Conservation (phyloP, 2,113 vertebrate genomes). For the Aptenodytes patagonicus region DNA sequence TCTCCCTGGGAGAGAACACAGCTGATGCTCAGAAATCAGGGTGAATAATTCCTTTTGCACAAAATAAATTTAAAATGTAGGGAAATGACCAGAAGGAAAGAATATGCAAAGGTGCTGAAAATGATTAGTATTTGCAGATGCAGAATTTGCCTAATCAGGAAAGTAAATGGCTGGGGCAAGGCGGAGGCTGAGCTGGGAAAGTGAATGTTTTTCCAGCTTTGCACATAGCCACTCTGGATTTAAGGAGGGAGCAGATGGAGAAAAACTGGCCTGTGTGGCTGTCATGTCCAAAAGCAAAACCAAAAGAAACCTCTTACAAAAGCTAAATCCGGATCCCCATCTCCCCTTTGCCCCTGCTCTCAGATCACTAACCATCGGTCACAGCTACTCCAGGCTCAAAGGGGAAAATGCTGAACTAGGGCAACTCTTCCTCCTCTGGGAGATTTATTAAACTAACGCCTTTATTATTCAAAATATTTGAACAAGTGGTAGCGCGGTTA, state of each 20-base stretch:
- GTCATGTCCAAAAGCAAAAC: neutral
- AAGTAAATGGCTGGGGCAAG: neutral
- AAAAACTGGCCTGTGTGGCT: neutral
- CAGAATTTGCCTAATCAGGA: neutral
- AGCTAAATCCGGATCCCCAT: neutral
- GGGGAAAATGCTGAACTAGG: neutral
- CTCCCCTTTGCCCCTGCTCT: neutral
- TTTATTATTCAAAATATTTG: slow-evolving; percentile 61
- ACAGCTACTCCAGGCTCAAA: neutral
- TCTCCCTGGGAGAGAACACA: rapidly evolving
- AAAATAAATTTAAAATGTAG: neutral
- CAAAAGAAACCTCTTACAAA: neutral
- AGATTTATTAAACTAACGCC: slow-evolving; percentile 6
- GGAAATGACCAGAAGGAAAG: neutral
- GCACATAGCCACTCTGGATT: neutral
- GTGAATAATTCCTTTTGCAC: neutral
- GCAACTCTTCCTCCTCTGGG: neutral
- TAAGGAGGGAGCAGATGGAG: neutral
- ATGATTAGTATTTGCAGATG: neutral
- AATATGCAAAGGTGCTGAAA: neutral
- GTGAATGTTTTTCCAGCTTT: neutral
- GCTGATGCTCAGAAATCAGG: neutral
- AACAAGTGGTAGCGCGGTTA: neutral
- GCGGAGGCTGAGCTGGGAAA: neutral
- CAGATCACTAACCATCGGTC: too few relatives aligned